Evolutionary conservation across 2,888 invertebrate genomes (phyloP).

Genomic region (Microdon myrmicae): DNA sequence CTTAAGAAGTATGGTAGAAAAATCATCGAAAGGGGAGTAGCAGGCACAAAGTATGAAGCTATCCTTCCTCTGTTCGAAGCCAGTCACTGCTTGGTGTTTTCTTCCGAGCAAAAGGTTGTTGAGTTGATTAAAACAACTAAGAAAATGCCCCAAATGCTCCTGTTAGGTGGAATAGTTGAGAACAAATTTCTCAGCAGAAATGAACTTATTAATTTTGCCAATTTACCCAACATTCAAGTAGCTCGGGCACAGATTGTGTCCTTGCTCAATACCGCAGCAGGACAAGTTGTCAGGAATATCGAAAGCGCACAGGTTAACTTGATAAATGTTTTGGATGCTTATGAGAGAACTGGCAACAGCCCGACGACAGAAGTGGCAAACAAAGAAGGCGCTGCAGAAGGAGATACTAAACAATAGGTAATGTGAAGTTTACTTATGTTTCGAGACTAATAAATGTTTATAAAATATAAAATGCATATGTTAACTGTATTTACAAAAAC

Average conservation of each 20-base stretch:
- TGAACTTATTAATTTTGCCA: slow-evolving; percentile 75
- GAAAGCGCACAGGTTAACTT: slow-evolving; percentile 76
- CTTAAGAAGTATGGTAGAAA: slow-evolving; percentile 74
- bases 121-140: slow-evolving; percentile 75
- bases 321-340: slow-evolving; percentile 74
- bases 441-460: no score
- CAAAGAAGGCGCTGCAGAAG: no score
- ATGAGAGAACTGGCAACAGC: slow-evolving; percentile 66
- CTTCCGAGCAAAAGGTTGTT: slow-evolving; percentile 72
- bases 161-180: slow-evolving; percentile 83
- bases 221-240: slow-evolving; percentile 73
- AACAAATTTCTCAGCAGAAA: slow-evolving; percentile 75
- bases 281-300: slow-evolving; percentile 74
- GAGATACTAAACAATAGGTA: no score
- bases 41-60: slow-evolving; percentile 75
- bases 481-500: no score
- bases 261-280: slow-evolving; percentile 74
- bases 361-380: no score
- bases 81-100: slow-evolving; percentile 76
- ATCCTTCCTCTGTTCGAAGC: slow-evolving; percentile 74
- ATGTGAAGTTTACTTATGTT: no score
- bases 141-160: slow-evolving; percentile 76
- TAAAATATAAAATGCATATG: no score
- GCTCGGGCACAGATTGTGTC: slow-evolving; percentile 77
- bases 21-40: slow-evolving; percentile 75